Conservation (phyloP, 2,888 invertebrate genomes). For the Stenolophus ochropezus region DNA sequence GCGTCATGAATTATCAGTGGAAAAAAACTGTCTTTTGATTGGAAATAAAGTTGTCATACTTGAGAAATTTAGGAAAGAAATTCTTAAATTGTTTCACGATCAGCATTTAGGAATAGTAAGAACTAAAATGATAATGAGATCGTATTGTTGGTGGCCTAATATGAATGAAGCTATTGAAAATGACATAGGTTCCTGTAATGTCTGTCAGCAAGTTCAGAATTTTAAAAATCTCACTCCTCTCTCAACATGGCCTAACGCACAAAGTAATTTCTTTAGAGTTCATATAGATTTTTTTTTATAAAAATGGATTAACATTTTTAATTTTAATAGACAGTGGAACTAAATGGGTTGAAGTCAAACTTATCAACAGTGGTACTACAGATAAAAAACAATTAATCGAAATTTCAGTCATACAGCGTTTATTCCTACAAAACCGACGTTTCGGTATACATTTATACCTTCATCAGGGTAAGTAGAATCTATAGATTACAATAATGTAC, state of each 20-base stretch:
- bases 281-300: constrained; percentile 61
- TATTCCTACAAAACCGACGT: too few relatives aligned
- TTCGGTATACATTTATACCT: too few relatives aligned
- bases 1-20: constrained; percentile 60
- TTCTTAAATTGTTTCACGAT: constrained; percentile 62
- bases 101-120: constrained; percentile 62
- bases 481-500: too few relatives aligned
- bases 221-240: constrained; percentile 59
- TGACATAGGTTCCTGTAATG: constrained; percentile 60
- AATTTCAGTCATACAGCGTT: too few relatives aligned
- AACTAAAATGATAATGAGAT: constrained; percentile 62
- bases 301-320: background rate
- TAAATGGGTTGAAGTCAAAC: constrained; percentile 50
- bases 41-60: constrained; percentile 62
- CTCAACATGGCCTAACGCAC: constrained; percentile 60
- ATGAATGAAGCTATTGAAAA: constrained; percentile 62
- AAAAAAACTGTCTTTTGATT: constrained; percentile 60
- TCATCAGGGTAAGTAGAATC: too few relatives aligned
- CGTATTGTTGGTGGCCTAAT: constrained; percentile 63
- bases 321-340: constrained; percentile 38
- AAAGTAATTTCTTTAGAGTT: constrained; percentile 60
- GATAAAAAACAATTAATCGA: too few relatives aligned
- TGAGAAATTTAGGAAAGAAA: constrained; percentile 33
- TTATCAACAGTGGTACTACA: constrained; percentile 7
- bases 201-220: constrained; percentile 62